Conservation (phyloP, 2,888 invertebrate genomes). For the Hirudinaria manillensis region DNA sequence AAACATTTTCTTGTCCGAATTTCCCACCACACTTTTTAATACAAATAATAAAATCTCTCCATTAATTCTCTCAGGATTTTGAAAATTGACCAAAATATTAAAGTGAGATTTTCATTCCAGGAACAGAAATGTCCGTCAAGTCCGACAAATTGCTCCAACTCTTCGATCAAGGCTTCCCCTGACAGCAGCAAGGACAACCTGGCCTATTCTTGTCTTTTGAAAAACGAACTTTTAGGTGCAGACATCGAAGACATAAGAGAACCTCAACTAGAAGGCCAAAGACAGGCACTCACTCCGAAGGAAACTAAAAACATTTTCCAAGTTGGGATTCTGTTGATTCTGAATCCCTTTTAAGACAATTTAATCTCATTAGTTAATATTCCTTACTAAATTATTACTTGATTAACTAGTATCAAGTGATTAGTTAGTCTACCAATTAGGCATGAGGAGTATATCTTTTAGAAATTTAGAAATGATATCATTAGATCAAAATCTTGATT, state of each 20-base stretch:
- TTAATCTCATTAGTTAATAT: background rate
- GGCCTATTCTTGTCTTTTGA: constrained; percentile 84
- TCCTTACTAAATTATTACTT: background rate
- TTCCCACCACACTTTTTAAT: background rate
- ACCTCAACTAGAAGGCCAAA: constrained; percentile 54
- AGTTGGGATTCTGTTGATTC: constrained; percentile 46
- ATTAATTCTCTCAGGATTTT: background rate
- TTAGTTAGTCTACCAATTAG: too few relatives aligned
- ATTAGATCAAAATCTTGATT: constrained; percentile 42
- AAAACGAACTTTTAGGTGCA: constrained; percentile 88
- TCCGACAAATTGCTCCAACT: background rate
- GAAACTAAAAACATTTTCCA: constrained; percentile 61
- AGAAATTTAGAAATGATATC: too few relatives aligned
- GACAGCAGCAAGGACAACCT: constrained; percentile 66
- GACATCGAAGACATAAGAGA: constrained; percentile 70
- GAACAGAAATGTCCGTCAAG: background rate
- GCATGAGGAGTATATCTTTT: too few relatives aligned
- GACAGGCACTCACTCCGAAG: constrained; percentile 64
- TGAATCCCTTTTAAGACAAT: background rate
- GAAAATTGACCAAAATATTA: too few relatives aligned
- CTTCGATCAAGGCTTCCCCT: constrained; percentile 17
- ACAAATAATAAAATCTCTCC: background rate
- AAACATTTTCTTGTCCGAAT: background rate
- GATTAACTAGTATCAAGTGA: background rate
- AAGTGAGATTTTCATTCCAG: constrained; percentile 3